Evolutionary conservation across 2,797 vertebrate genomes (phyloP).

Genomic region (Eulemur albifrons): DNA sequence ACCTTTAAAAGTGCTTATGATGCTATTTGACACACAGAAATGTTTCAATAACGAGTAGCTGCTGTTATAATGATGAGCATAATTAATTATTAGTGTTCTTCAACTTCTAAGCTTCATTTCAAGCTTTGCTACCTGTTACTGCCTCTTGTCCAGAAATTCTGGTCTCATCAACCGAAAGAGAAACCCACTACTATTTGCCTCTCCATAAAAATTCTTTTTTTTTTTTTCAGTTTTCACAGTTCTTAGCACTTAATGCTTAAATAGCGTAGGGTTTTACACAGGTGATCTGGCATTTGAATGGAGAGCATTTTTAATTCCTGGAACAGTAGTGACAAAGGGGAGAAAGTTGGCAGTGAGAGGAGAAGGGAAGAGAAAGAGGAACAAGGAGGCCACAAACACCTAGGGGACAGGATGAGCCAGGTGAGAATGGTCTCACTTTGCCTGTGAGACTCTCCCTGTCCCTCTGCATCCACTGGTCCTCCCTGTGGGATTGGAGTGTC

Average conservation of each 20-base stretch:
- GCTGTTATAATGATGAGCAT: neutral
- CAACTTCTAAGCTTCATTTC: neutral
- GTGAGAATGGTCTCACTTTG: neutral
- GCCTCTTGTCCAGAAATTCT: neutral
- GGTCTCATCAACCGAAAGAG: neutral
- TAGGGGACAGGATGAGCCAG: neutral
- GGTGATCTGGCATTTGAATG: neutral
- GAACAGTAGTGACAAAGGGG: neutral
- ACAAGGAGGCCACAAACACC: neutral
- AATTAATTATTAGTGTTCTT: neutral
- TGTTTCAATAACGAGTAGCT: neutral
- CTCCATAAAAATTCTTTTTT: neutral
- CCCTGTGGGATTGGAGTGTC: accelerated
- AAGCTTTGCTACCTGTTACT: neutral
- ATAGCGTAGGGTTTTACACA: neutral
- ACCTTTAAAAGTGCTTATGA: neutral
- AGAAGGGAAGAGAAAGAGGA: neutral
- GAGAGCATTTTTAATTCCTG: neutral
- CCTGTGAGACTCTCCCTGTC: neutral
- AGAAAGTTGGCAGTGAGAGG: neutral
- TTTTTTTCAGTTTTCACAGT: neutral
- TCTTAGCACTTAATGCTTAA: neutral
- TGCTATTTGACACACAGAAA: neutral
- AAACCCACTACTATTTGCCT: neutral
- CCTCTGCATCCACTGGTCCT: neutral